Evolutionary conservation across 35 echinoderm and acorn worm species (phyloP), one percentile per base, ranked within the genome.

Genomic region (Apostichopus californicus): DNA sequence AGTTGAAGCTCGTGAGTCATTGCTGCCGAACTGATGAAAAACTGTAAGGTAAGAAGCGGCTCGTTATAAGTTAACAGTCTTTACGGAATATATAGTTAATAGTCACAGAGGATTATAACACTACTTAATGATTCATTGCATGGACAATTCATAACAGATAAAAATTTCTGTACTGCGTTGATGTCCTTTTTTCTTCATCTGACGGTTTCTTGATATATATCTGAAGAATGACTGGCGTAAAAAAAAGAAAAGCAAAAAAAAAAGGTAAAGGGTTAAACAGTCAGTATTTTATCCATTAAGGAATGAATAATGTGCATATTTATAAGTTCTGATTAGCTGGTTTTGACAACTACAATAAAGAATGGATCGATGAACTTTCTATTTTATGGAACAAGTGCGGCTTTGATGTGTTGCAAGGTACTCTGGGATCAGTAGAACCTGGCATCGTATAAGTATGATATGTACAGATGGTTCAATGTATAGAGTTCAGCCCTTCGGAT

Each of bases 281-380:
- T 75, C 71, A 75, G 17, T 46, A 12, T 75, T 75, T 75, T 20
- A n/a, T 13, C 71, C 71, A 75, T 75, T 22, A 75, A 18, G 71
- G 21, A 20, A 75, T 75, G 71, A 75, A n/a, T 75, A 75, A 75
- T 75, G 71, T 75, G 71, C 71, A 75, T 75, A 75, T 7, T 75
- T 75, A 75, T 75, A 18, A 75, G 71, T 75, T n/a, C 7, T 7
- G 3, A 22, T 18, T 61, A 18, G 6, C 71, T 22, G 15, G 71
- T 75, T 18, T 20, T 22, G 15, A 75, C n/a, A 24, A 75, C n/a
- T 73, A 20, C 71, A 20, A 7, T 75, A 20, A 22, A 5, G 21
- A 6, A 75, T 75, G 71, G 71, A 75, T 75, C 71, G n/a, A 75
- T 7, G 17, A 75, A 75, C 71, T 75, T 75, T 75, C 17, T 75